phyloP scores from a whole-genome alignment of 1,140 invertebrate genomes.

The Venturia canescens region DNA sequence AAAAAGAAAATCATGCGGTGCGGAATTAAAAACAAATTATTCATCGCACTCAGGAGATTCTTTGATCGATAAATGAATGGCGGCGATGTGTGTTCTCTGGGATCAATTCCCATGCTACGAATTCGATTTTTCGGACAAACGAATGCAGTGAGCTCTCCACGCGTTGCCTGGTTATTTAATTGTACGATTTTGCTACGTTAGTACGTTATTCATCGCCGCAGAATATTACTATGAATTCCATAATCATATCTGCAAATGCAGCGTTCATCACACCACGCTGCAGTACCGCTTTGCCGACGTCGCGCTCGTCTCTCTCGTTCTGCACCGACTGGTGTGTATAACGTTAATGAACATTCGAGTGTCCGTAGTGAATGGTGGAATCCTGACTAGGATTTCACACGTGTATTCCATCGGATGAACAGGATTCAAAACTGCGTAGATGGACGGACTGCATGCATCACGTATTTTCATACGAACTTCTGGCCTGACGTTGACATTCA shows the following conservation, averaged over 20 bases:
- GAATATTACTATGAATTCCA: background rate
- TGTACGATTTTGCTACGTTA: background rate
- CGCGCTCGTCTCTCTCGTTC: constrained; percentile 7
- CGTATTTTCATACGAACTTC: background rate
- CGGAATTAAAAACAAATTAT: too few species aligned
- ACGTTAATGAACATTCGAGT: constrained; percentile 41
- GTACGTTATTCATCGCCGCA: background rate
- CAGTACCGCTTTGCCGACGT: background rate
- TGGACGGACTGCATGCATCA: constrained; percentile 31
- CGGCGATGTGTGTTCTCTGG: too few species aligned
- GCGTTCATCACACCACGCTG: background rate
- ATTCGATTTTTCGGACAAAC: too few species aligned
- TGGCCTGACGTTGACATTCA: background rate
- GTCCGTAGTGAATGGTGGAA: constrained; percentile 12
- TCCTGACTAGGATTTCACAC: background rate
- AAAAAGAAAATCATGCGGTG: too few species aligned
- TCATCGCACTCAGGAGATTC: too few species aligned
- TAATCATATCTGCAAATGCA: constrained; percentile 25
- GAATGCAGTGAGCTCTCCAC: background rate
- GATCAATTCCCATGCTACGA: too few species aligned
- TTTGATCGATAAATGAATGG: too few species aligned
- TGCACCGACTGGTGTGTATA: background rate
- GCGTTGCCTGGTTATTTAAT: background rate
- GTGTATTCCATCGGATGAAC: background rate
- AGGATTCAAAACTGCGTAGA: background rate